phyloP scores from a whole-genome alignment of 2,113 vertebrate genomes.

The Rissa tridactyla region DNA sequence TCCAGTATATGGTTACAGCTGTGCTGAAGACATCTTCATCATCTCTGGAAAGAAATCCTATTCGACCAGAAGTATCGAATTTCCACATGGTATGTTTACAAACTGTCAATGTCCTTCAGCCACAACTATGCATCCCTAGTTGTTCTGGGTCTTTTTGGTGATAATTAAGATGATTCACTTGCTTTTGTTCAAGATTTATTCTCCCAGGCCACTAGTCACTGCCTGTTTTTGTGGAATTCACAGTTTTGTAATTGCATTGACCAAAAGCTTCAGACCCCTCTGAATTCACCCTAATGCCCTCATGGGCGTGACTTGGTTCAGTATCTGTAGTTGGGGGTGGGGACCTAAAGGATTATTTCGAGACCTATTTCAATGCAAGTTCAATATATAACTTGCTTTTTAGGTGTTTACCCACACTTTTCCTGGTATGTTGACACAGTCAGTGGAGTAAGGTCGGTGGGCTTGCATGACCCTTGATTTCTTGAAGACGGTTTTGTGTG shows the following conservation, averaged over 20 bases:
- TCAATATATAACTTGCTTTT: not conserved
- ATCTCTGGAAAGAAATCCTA: not conserved
- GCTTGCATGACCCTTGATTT: not conserved
- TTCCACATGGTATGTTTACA: not conserved
- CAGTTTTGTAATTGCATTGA: not conserved
- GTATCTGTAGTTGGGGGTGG: accelerated
- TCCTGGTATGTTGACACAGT: not conserved
- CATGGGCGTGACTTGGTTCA: not conserved
- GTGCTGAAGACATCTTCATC: not conserved
- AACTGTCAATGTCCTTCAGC: not conserved
- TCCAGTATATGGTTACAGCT: not conserved
- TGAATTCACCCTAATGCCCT: not conserved
- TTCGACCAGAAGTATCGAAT: not conserved
- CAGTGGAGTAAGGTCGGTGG: not conserved
- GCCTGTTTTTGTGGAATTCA: not conserved
- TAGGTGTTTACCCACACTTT: not conserved
- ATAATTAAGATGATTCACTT: not conserved
- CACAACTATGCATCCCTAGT: not conserved
- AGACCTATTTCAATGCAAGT: not conserved
- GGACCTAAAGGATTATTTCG: not conserved
- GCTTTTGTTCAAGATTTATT: not conserved
- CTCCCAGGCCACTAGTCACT: not conserved
- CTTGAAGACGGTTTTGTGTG: not conserved
- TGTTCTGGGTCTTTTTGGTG: not conserved
- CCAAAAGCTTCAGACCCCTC: not conserved